Base-by-base conservation (phyloP, 2,113 vertebrate species). In the Phyllopteryx taeniolatus region DNA sequence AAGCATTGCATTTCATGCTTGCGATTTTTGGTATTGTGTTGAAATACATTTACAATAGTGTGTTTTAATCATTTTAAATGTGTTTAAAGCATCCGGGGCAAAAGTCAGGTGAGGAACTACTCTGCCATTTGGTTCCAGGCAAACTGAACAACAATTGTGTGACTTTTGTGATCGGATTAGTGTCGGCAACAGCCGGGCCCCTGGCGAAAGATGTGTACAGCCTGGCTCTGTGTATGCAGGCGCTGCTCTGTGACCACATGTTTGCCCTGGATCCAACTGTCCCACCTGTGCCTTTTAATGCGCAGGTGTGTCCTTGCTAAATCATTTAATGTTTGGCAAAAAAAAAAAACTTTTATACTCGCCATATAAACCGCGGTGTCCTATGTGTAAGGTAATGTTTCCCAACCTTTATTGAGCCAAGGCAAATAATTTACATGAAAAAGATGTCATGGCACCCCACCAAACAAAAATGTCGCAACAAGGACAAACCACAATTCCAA, bases 141-240 rank as follows among this genome's bases (percentile, higher is more conserved):
- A 2, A 27, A 15, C 53, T 0, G 0, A 17, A 0, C 4, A 31
- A 62, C 14, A 72, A 10, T 12, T 33, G 8, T 3, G 11, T 8
- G n/a, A 60, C 43, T 64, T 53, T 62, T 67, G 65, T 8, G 1
- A 7, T 71, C 7, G 15, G 57, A n/a, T 3, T 74, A 96, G 95
- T 94, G 67, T 10, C 49, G 0, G 56, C 83, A 4, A 81, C 90
- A 0, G 0, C 92, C 3, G 97, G 96, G 22, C 96, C 96, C 0
- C 84, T 97, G 92, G 96, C 91, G 0, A 90, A 86, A 54, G 95
- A 98, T 0, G 95, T 98, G 79, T 95, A 96, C 81, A 95, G 96
- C 79, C 89, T 99, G 88, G 95, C 89, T 4, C 82, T 97, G 54
- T 96, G 90, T 68, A 92, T 99, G 94, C 91, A 88, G 90, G 96